Evolutionary conservation across 2,888 invertebrate genomes (phyloP).

Genomic region (Pseudococcus viburni): DNA sequence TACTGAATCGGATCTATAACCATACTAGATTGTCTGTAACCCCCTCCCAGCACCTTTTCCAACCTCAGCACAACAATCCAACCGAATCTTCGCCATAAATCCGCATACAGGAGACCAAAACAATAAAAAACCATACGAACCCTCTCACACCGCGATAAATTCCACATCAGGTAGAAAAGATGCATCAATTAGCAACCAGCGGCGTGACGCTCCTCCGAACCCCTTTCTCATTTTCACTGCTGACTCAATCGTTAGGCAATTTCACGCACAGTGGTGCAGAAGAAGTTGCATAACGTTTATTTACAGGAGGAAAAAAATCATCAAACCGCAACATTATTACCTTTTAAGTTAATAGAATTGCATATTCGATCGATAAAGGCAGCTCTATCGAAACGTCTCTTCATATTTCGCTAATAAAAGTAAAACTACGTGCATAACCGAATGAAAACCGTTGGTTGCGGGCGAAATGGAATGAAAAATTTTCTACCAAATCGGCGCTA

Average conservation of each 20-base stretch:
- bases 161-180: conserved; percentile 22
- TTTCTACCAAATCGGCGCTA: not conserved
- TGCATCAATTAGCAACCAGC: conserved; percentile 26
- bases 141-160: not conserved
- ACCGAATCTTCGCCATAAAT: not conserved
- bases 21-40: not conserved
- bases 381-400: not conserved
- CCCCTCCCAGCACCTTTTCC: not conserved
- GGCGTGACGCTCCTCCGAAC: not conserved
- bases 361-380: conserved; percentile 19
- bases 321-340: not conserved
- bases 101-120: conserved; percentile 19
- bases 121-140: not conserved
- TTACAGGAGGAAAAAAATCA: not conserved
- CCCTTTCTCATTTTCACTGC: not conserved
- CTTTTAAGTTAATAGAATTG: conserved; percentile 30
- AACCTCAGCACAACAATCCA: not conserved
- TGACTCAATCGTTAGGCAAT: not conserved
- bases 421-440: not conserved
- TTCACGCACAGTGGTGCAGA: not conserved
- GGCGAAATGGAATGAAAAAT: not conserved
- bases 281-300: conserved; percentile 31
- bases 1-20: too few species aligned
- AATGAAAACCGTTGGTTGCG: not conserved
- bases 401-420: not conserved